Conservation (phyloP, 2,113 vertebrate species). For the Myrmecophaga tridactyla region DNA sequence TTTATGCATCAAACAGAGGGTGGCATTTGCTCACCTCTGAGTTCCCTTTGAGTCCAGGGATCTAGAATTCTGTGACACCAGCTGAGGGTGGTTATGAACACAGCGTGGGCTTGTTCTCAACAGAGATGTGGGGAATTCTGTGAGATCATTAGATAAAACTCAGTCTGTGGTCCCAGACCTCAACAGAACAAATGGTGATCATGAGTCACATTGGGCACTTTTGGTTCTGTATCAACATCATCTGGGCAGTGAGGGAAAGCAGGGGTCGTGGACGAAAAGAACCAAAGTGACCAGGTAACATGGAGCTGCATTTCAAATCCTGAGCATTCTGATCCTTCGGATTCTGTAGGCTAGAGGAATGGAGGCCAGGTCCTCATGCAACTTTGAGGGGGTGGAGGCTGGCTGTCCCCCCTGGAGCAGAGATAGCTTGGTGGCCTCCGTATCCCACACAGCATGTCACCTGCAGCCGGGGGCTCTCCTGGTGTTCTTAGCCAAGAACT, state of each 20-base stretch:
- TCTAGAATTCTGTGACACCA: not conserved
- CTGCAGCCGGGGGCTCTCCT: not conserved
- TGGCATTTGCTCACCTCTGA: not conserved
- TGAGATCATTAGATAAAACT: not conserved
- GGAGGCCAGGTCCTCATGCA: not conserved
- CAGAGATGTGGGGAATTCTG: not conserved
- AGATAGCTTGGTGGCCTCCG: not conserved
- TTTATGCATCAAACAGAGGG: not conserved
- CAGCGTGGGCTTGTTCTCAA: not conserved
- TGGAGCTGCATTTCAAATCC: too few species aligned
- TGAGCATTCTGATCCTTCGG: not conserved
- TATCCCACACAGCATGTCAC: too few species aligned
- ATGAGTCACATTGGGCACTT: not conserved
- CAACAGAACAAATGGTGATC: not conserved
- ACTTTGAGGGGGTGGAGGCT: not conserved
- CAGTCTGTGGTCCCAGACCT: not conserved
- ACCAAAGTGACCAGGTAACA: too few species aligned
- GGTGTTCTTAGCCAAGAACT: too few species aligned
- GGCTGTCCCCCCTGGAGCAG: not conserved
- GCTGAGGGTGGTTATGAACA: not conserved
- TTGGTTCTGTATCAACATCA: not conserved
- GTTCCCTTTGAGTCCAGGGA: not conserved
- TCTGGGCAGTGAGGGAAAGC: not conserved
- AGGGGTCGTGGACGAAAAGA: too few species aligned
- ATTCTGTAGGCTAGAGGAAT: too few species aligned